These are phyloP conservation scores for Patella caerulea DNA, from an alignment of 2,888 invertebrate genomes.

Conservation along the genomic window DNA sequence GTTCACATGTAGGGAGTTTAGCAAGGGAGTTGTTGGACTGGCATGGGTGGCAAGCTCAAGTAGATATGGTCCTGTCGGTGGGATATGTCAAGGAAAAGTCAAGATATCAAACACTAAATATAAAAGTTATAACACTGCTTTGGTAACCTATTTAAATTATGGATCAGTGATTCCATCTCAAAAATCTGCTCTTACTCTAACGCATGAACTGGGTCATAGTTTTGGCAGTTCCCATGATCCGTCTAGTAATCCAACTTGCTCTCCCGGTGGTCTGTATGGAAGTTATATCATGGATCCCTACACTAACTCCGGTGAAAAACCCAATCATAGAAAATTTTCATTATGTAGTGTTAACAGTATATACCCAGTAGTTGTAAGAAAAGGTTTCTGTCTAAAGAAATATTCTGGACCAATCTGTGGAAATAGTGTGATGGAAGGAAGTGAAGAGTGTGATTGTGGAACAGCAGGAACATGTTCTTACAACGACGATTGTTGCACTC, in stretches of 20 bases:
- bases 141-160: constrained; percentile 46
- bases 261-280: constrained; percentile 45
- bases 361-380: constrained; percentile 56
- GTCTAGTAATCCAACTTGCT: constrained; percentile 32
- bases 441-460: constrained; percentile 63
- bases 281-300: constrained; percentile 61
- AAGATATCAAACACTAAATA: constrained; percentile 13
- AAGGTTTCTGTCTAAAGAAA: constrained; percentile 49
- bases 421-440: constrained; percentile 52
- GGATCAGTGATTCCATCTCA: constrained; percentile 37
- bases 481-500: constrained; percentile 54
- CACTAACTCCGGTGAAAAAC: constrained; percentile 44
- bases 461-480: constrained; percentile 35
- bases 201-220: constrained; percentile 64
- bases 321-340: constrained; percentile 61
- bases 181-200: constrained; percentile 44
- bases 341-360: constrained; percentile 55
- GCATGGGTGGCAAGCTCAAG: constrained; percentile 59
- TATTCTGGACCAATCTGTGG: constrained; percentile 49
- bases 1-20: constrained; percentile 58
- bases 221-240: constrained; percentile 63
- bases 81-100: constrained; percentile 55
- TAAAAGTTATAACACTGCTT: constrained; percentile 55
- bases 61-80: constrained; percentile 47
- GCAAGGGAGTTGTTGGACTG: constrained; percentile 51